Conservation (phyloP, 2,113 vertebrate genomes). For the Motacilla tschutschensis region DNA sequence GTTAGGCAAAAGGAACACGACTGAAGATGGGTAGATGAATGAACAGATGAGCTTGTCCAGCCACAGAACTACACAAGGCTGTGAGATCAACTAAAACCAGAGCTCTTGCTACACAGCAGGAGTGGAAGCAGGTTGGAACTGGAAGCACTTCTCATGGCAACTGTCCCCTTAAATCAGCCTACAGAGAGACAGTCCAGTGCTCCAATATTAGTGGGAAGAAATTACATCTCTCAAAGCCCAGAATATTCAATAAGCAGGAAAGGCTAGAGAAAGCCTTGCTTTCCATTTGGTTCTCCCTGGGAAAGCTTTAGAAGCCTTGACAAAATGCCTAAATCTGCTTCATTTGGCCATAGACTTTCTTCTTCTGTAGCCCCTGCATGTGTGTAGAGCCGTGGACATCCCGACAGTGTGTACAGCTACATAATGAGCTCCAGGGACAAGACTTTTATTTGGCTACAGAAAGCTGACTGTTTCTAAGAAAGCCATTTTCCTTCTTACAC, state of each 20-base stretch:
- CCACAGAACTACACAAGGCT: background rate
- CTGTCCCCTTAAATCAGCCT: background rate
- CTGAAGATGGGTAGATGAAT: background rate
- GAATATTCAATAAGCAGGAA: background rate
- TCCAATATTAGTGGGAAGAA: background rate
- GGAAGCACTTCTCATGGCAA: background rate
- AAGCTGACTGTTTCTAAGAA: background rate
- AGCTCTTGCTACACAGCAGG: background rate
- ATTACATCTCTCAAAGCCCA: background rate
- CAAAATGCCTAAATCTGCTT: background rate
- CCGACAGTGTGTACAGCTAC: background rate
- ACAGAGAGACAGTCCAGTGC: background rate
- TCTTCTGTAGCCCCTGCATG: fast-evolving
- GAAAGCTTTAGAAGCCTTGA: background rate
- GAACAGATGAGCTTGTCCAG: background rate
- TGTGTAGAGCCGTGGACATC: background rate
- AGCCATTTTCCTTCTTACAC: background rate
- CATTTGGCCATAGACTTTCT: background rate
- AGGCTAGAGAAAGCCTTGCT: background rate
- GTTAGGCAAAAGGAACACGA: background rate
- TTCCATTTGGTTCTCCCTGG: background rate
- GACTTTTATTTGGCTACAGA: background rate
- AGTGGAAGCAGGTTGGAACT: background rate
- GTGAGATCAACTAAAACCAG: background rate
- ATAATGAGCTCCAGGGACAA: background rate